Evolutionary conservation across 2,797 vertebrate genomes (phyloP).

Genomic region (Galagoides demidoff): DNA sequence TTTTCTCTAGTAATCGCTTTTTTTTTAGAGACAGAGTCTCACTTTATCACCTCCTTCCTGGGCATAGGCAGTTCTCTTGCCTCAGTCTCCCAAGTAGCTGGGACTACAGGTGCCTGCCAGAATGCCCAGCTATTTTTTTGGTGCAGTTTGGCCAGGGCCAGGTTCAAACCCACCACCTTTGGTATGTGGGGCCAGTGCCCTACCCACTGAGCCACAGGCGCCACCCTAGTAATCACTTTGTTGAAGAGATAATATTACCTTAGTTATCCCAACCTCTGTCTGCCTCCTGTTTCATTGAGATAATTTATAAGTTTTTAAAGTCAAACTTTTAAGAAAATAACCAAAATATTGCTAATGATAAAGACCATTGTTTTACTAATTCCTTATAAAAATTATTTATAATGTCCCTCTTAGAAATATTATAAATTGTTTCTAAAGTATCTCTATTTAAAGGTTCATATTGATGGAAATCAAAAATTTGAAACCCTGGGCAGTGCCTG

Average conservation of each 20-base stretch:
- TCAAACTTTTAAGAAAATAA: neutral
- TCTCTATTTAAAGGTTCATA: neutral
- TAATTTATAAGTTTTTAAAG: neutral
- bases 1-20: constrained; percentile 26
- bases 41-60: no score
- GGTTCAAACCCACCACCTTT: no score
- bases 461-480: neutral
- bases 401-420: neutral
- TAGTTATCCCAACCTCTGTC: neutral
- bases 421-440: neutral
- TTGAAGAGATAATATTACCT: neutral
- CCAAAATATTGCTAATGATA: neutral
- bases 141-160: no score
- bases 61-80: no score
- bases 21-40: no score
- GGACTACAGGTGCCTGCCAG: no score
- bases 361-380: neutral
- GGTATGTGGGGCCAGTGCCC: no score
- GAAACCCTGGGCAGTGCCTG: neutral
- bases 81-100: no score
- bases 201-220: no score
- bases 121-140: no score
- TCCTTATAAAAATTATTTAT: neutral
- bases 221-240: neutral
- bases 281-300: neutral